phyloP scores from a whole-genome alignment of 2,797 vertebrate species.

The Tarsius wallacei region DNA sequence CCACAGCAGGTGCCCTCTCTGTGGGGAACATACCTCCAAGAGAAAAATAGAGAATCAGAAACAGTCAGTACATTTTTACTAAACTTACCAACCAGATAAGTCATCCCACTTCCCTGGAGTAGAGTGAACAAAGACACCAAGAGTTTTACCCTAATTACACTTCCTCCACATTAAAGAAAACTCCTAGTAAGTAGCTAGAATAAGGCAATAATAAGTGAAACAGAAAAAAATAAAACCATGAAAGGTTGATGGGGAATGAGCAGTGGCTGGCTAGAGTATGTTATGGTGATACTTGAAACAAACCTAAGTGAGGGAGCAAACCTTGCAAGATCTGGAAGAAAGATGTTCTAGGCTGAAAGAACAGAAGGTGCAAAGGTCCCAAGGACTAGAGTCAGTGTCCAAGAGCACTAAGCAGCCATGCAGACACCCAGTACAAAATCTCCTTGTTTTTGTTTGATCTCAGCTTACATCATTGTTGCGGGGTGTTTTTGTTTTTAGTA shows the following conservation, averaged over 20 bases:
- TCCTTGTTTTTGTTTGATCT: not conserved
- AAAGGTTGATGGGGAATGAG: not conserved
- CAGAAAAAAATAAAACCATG: not conserved
- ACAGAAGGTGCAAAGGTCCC: not conserved
- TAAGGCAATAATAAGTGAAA: not conserved
- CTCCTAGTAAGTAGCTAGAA: not conserved
- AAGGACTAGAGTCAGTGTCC: not conserved
- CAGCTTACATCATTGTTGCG: not conserved
- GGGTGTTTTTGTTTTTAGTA: not conserved
- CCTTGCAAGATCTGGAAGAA: not conserved
- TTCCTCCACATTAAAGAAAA: not conserved
- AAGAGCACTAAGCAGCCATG: not conserved
- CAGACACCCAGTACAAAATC: not conserved
- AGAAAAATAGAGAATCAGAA: not conserved
- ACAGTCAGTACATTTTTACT: not conserved
- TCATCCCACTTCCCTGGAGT: not conserved
- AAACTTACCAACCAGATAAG: conserved; percentile 8
- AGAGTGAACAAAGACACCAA: not conserved
- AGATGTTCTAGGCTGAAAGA: not conserved
- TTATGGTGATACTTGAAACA: not conserved
- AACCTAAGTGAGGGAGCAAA: not conserved
- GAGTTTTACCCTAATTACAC: not conserved
- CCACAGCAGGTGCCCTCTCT: not conserved
- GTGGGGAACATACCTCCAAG: not conserved
- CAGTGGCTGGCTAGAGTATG: not conserved